phyloP scores from a whole-genome alignment of 2,113 vertebrate species.

The Engystomops pustulosus region DNA sequence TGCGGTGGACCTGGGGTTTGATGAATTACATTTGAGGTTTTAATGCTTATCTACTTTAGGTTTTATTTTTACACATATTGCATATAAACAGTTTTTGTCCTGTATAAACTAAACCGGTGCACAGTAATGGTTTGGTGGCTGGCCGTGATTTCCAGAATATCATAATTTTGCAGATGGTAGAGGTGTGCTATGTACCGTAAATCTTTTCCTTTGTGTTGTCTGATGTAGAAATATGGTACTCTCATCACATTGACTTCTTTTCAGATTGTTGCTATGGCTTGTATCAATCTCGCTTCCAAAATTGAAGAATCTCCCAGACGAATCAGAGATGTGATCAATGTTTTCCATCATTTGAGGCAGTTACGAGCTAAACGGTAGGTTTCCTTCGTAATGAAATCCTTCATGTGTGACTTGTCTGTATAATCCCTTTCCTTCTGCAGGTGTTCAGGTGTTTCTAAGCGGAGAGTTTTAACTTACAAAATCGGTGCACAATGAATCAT shows the following conservation, averaged over 20 bases:
- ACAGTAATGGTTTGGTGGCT: too few relatives aligned
- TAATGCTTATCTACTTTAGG: too few relatives aligned
- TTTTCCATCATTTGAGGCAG: conserved; percentile 94
- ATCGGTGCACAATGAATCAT: neutral
- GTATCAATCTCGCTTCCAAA: conserved; percentile 97
- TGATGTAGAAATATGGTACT: fast-evolving
- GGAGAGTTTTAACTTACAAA: neutral
- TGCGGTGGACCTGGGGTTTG: too few relatives aligned
- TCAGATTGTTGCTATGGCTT: conserved; percentile 99
- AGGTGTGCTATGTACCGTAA: too few relatives aligned
- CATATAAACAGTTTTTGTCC: too few relatives aligned
- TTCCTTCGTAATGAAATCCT: conserved; percentile 56
- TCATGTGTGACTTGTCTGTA: neutral
- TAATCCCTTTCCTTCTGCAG: neutral
- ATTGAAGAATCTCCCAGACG: conserved; percentile 96
- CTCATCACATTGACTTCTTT: conserved; percentile 61
- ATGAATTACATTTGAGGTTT: too few relatives aligned
- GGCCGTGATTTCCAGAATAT: too few relatives aligned
- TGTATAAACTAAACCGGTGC: too few relatives aligned
- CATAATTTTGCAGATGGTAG: too few relatives aligned
- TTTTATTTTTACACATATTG: too few relatives aligned
- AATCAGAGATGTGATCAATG: conserved; percentile 98
- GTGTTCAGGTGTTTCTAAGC: neutral
- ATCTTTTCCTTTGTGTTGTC: neutral
- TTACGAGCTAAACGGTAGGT: conserved; percentile 96